Base-by-base conservation (phyloP, 1,140 invertebrate species). In the Aricia agestis region DNA sequence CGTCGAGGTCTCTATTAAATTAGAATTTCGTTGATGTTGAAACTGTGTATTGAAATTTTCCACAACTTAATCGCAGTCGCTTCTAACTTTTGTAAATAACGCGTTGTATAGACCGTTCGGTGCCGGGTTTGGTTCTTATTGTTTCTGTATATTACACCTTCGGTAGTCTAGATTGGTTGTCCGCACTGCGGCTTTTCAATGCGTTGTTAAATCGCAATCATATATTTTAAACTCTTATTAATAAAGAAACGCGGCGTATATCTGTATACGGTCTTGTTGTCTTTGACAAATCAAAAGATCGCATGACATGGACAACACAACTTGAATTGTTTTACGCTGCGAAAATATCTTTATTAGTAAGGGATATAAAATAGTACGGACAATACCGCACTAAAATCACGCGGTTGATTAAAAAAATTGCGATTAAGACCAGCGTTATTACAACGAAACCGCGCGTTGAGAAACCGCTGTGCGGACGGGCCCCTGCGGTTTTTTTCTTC, bases 71-170 rank as follows among this genome's bases (percentile, higher is more conserved):
- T 52, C 45, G 9, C 45, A 52, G 45, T 52, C 45, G 45, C 45
- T 52, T 52, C 87, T 87, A 90, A 80, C 79, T 82, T 87, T 86
- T 90, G 87, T 90, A 90, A 90, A 90, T 90, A 88, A 82, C 76
- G 74, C 78, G 83, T 86, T 87, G 87, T 88, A 88, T 84, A 84
- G 82, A 86, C 79, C 75, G 78, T 86, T 85, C 72, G 76, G 78
- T 77, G 78, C 79, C 78, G 76, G 78, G 73, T 76, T 88, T 86
- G 88, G 85, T 88, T 89, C 82, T 82, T 82, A 80, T 73, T 36
- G 36, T 36, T 32, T 32, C 58, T 77, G 72, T 80, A 89, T 89
- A 85, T 85, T 75, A 79, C 78, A 83, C 82, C 82, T 82, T 82
- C 82, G 89, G 87, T 90, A 90, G 88, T 52, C 45, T 52, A 52